phyloP scores from a whole-genome alignment of 2,888 invertebrate species.

The Limnephilus marmoratus region DNA sequence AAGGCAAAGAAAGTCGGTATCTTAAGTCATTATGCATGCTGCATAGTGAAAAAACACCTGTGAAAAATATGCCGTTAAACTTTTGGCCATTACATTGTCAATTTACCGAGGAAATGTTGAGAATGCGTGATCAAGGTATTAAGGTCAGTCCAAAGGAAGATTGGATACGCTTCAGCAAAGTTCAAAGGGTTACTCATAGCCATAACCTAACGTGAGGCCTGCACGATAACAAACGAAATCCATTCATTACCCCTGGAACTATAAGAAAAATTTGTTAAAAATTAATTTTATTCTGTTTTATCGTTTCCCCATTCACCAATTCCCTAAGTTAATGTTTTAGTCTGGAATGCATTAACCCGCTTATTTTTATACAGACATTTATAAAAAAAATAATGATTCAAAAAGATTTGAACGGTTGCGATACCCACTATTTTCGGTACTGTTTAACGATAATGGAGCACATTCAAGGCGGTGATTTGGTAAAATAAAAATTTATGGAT shows the following conservation, averaged over 20 bases:
- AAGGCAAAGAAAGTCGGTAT: slow-evolving; percentile 10
- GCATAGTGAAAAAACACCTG: background rate
- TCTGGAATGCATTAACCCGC: background rate
- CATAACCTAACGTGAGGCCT: background rate
- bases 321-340: background rate
- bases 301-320: background rate
- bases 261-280: background rate
- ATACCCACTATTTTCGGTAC: slow-evolving; percentile 52
- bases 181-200: slow-evolving; percentile 27
- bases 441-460: slow-evolving; percentile 55
- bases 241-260: background rate
- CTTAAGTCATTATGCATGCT: slow-evolving; percentile 20
- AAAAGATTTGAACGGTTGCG: slow-evolving; percentile 13
- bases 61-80: background rate
- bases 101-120: slow-evolving; percentile 32
- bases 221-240: background rate
- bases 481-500: slow-evolving; percentile 59
- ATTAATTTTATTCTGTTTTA: background rate
- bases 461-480: slow-evolving; percentile 56
- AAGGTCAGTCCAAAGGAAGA: slow-evolving; percentile 8
- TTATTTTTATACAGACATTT: slow-evolving; percentile 7
- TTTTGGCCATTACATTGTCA: slow-evolving; percentile 8
- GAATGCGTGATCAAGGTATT: slow-evolving; percentile 38
- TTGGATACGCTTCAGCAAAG: slow-evolving; percentile 21
- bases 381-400: slow-evolving; percentile 7